phyloP scores from a whole-genome alignment of 1,140 invertebrate genomes.

The Lepeophtheirus salmonis region DNA sequence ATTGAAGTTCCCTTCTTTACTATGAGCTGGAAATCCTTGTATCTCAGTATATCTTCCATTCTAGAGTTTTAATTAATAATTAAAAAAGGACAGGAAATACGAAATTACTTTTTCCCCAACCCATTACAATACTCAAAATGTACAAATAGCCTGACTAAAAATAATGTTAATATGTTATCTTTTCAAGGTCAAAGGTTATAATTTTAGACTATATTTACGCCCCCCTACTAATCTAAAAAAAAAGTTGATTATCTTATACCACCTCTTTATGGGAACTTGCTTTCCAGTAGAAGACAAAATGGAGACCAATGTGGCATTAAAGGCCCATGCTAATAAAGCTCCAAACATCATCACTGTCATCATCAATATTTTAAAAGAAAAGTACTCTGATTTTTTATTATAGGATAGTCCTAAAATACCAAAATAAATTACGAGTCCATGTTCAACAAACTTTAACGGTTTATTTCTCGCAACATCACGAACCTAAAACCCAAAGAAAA shows the following conservation, averaged over 20 bases:
- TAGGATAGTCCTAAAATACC: not conserved
- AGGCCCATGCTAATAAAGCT: not conserved
- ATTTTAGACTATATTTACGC: no score
- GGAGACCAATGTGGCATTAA: not conserved
- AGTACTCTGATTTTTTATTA: not conserved
- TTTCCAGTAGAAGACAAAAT: not conserved
- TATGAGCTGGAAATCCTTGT: not conserved
- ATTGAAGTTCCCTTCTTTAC: not conserved
- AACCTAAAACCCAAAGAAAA: not conserved
- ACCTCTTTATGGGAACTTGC: not conserved
- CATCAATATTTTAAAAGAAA: not conserved
- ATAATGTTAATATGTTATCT: no score
- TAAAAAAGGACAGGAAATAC: no score
- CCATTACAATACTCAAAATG: no score
- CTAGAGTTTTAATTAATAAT: no score
- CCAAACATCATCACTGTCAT: not conserved
- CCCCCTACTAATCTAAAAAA: no score
- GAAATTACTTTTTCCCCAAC: no score
- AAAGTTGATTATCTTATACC: not conserved
- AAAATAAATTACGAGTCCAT: not conserved
- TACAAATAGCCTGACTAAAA: no score
- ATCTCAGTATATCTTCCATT: not conserved
- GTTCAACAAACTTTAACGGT: not conserved
- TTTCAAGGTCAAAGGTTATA: no score
- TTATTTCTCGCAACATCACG: not conserved